These are phyloP conservation scores for Dysdera silvatica DNA, from an alignment of 1,140 invertebrate genomes.

Conservation along the genomic window DNA sequence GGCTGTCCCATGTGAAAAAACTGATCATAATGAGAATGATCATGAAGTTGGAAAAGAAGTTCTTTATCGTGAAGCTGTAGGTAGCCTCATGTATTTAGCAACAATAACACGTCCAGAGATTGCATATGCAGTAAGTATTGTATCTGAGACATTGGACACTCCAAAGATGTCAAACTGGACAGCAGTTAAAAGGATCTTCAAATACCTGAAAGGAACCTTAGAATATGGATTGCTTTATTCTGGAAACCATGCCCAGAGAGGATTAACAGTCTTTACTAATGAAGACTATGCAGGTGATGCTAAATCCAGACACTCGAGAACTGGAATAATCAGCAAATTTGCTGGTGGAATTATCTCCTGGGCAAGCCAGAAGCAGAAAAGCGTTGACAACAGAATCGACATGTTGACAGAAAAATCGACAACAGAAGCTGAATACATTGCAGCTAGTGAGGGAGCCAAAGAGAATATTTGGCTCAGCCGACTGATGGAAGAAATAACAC, in stretches of 20 bases:
- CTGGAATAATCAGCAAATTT: constrained; percentile 8
- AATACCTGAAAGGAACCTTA: constrained; percentile 45
- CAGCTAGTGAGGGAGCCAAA: constrained; percentile 24
- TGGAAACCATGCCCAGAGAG: neutral
- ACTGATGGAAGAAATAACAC: constrained; percentile 11
- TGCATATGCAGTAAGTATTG: constrained; percentile 40
- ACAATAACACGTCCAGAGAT: constrained; percentile 47
- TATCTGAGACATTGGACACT: neutral
- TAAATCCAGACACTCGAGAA: constrained; percentile 9
- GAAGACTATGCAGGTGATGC: constrained; percentile 22
- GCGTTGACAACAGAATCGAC: neutral
- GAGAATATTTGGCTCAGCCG: constrained; percentile 27
- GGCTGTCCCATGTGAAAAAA: constrained; percentile 7
- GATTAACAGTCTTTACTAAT: constrained; percentile 36
- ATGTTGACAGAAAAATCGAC: too few relatives aligned
- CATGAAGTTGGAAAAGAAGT: neutral
- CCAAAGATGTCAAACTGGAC: constrained; percentile 30
- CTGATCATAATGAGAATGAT: neutral
- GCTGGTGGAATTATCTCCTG: constrained; percentile 3
- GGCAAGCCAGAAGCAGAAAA: constrained; percentile 3
- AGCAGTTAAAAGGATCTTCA: constrained; percentile 43
- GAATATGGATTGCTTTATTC: constrained; percentile 17
- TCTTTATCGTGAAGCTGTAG: constrained; percentile 22
- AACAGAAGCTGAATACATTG: constrained; percentile 26
- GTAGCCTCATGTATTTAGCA: constrained; percentile 43